Conservation (phyloP, 2,888 invertebrate species). For the Spisula subtruncata region DNA sequence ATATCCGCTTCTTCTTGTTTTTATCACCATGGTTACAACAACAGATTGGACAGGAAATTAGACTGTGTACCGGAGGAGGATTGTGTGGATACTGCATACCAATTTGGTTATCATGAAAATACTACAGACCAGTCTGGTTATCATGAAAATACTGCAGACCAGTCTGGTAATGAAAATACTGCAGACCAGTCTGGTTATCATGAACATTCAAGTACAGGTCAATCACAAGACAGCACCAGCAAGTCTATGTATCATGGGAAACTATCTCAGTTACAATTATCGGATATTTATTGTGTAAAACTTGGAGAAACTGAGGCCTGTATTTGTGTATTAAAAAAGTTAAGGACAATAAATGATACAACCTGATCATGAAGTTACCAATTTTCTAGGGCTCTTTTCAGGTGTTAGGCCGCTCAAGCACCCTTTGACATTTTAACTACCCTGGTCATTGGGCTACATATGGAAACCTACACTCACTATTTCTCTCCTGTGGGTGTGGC, state of each 20-base stretch:
- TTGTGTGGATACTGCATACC: background rate
- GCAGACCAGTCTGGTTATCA: background rate
- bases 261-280: background rate
- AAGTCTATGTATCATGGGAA: background rate
- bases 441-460: too few species aligned
- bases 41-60: background rate
- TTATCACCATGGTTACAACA: background rate
- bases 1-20: background rate
- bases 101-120: background rate
- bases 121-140: background rate
- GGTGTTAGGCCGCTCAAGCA: too few species aligned
- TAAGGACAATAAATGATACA: background rate
- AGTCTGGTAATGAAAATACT: background rate
- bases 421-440: too few species aligned
- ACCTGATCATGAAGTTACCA: background rate
- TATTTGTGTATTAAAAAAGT: slow-evolving; percentile 54
- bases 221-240: background rate
- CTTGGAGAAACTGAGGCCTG: slow-evolving; percentile 59
- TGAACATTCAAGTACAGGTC: background rate
- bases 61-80: background rate
- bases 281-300: slow-evolving; percentile 52
- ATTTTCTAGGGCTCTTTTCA: too few species aligned
- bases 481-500: too few species aligned
- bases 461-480: too few species aligned
- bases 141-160: background rate